Conservation (phyloP, 2,113 vertebrate genomes). For the Polypterus senegalus region DNA sequence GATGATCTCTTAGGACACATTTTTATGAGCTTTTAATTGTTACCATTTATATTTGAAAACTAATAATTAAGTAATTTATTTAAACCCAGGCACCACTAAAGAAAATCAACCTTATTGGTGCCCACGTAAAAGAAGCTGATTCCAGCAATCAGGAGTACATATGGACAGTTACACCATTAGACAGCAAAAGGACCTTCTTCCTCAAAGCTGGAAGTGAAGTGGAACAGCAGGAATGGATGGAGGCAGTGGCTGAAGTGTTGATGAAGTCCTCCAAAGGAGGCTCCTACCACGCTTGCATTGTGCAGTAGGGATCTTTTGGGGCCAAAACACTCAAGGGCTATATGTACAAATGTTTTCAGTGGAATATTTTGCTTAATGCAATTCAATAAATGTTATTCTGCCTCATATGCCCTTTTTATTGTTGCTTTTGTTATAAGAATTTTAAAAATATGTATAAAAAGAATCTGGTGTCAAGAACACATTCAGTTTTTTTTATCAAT, state of each 20-base stretch:
- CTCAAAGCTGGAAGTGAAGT: constrained; percentile 14
- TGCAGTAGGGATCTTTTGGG: constrained; percentile 17
- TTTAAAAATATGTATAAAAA: too few relatives aligned
- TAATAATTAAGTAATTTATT: not conserved
- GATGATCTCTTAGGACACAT: not conserved
- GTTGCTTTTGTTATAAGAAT: too few relatives aligned
- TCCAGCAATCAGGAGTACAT: constrained; percentile 7
- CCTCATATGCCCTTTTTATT: too few relatives aligned
- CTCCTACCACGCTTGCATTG: constrained; percentile 19
- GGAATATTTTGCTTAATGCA: too few relatives aligned
- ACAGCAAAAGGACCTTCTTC: constrained; percentile 16
- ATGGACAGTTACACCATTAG: constrained; percentile 21
- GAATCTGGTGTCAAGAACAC: too few relatives aligned
- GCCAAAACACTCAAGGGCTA: too few relatives aligned
- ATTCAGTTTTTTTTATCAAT: too few relatives aligned
- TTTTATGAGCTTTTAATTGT: not conserved
- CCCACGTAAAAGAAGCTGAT: constrained; percentile 14
- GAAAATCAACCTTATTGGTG: constrained; percentile 21
- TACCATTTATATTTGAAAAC: not conserved
- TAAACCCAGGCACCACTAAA: constrained; percentile 18
- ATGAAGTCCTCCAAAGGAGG: constrained; percentile 13
- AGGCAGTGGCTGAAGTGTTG: constrained; percentile 24
- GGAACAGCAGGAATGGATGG: constrained; percentile 25
- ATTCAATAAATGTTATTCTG: too few relatives aligned
- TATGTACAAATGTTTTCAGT: too few relatives aligned